These are phyloP conservation scores for Galeopterus variegatus DNA, from an alignment of 2,113 vertebrate genomes.

Conservation along the genomic window DNA sequence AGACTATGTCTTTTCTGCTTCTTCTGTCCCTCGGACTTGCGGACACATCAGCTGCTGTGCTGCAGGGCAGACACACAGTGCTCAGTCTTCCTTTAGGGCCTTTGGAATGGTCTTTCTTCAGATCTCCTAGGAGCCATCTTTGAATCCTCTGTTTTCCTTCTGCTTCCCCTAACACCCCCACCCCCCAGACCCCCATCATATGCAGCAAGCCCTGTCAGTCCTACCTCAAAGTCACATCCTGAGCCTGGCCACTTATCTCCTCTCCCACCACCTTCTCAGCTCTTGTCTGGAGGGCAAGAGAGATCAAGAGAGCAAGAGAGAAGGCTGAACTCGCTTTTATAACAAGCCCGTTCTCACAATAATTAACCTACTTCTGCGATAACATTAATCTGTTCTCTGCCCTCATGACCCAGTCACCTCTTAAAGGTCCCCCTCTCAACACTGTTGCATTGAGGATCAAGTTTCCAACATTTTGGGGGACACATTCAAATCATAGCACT, in stretches of 20 bases:
- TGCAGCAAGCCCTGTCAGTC: neutral
- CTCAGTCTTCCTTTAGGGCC: neutral
- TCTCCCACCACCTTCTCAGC: accelerated
- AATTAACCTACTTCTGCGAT: too few species aligned
- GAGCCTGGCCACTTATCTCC: neutral
- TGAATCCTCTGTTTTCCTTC: neutral
- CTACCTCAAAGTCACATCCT: neutral
- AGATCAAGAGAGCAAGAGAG: too few species aligned
- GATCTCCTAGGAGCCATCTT: neutral
- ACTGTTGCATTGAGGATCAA: too few species aligned
- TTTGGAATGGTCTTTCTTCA: neutral
- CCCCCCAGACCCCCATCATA: accelerated
- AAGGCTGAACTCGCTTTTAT: too few species aligned
- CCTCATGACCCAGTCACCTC: too few species aligned
- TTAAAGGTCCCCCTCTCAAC: too few species aligned
- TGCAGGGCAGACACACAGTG: too few species aligned
- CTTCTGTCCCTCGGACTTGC: accelerated
- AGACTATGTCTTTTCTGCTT: accelerated
- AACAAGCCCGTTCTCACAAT: too few species aligned
- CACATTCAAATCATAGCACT: too few species aligned
- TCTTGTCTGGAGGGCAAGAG: neutral
- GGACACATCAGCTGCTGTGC: accelerated
- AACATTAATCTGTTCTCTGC: too few species aligned
- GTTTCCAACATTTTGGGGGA: too few species aligned
- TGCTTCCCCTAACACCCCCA: neutral